phyloP scores from a whole-genome alignment of 2,797 vertebrate species.

The Sebastes taczanowskii region DNA sequence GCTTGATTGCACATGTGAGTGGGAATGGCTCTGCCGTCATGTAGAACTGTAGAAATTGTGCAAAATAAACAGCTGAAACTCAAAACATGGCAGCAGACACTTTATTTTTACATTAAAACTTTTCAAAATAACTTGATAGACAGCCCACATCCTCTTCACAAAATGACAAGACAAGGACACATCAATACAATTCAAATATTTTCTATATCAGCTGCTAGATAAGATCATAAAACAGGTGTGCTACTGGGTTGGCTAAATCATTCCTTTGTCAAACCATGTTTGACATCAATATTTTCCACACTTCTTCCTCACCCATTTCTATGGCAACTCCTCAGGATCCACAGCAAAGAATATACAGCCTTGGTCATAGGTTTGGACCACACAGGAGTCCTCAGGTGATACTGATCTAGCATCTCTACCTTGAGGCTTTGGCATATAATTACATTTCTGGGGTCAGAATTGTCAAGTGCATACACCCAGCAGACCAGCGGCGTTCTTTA shows the following conservation, averaged over 20 bases:
- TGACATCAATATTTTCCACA: slow-evolving; percentile 8
- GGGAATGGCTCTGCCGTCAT: background rate
- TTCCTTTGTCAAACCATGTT: slow-evolving; percentile 7
- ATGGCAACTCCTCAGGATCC: background rate
- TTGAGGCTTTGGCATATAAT: background rate
- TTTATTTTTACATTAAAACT: slow-evolving; percentile 81
- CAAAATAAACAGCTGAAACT: background rate
- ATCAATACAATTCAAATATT: slow-evolving; percentile 62
- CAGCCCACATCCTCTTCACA: slow-evolving; percentile 42
- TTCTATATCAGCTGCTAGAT: slow-evolving; percentile 67
- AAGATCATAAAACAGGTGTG: slow-evolving; percentile 68
- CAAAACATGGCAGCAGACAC: slow-evolving; percentile 62
- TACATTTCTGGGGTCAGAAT: background rate
- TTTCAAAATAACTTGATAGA: slow-evolving; percentile 39
- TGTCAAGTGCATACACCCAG: slow-evolving; percentile 60
- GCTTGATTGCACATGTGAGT: background rate
- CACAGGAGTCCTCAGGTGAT: background rate
- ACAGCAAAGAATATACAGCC: background rate
- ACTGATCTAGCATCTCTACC: background rate
- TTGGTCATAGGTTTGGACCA: background rate
- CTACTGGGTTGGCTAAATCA: slow-evolving; percentile 7
- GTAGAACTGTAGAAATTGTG: background rate
- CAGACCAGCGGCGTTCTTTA: slow-evolving; percentile 62
- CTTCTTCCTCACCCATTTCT: slow-evolving; percentile 40
- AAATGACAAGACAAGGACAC: slow-evolving; percentile 50